Evolutionary conservation across 1,140 invertebrate genomes (phyloP).

Genomic region (Nasonia vitripennis): DNA sequence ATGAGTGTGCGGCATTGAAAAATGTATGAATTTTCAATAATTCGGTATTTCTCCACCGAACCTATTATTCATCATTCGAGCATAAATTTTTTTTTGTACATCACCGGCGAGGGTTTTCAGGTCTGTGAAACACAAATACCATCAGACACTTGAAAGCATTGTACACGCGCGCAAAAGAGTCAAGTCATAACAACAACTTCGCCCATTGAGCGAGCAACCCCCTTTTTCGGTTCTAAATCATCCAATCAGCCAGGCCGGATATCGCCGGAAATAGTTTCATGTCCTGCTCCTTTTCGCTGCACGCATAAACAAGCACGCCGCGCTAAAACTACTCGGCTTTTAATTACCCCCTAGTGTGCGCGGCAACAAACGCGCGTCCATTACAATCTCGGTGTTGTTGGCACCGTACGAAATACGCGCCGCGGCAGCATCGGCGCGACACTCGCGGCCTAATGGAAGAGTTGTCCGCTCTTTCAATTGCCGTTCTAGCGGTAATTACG

Average conservation of each 20-base stretch:
- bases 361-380: not conserved
- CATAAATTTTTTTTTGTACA: too few relatives aligned
- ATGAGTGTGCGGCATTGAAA: too few relatives aligned
- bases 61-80: too few relatives aligned
- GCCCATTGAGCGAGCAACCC: not conserved
- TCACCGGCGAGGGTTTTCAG: too few relatives aligned
- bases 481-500: conserved; percentile 31
- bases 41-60: too few relatives aligned
- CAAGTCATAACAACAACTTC: not conserved
- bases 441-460: conserved; percentile 41
- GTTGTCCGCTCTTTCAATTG: conserved; percentile 42
- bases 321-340: not conserved
- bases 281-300: not conserved
- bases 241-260: not conserved
- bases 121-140: too few relatives aligned
- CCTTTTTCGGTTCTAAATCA: not conserved
- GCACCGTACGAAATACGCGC: not conserved
- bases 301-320: too few relatives aligned
- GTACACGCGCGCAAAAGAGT: not conserved
- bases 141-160: not conserved
- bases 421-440: not conserved
- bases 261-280: not conserved
- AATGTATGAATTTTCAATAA: too few relatives aligned
- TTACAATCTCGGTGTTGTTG: conserved; percentile 29
- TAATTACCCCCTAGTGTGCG: conserved; percentile 9